A percentile compares a stretch with the other conserved stretches of the same genome.
These are phyloP conservation scores for Patella vulgata DNA, from an alignment of 1,140 invertebrate genomes.

Conservation along the genomic window DNA sequence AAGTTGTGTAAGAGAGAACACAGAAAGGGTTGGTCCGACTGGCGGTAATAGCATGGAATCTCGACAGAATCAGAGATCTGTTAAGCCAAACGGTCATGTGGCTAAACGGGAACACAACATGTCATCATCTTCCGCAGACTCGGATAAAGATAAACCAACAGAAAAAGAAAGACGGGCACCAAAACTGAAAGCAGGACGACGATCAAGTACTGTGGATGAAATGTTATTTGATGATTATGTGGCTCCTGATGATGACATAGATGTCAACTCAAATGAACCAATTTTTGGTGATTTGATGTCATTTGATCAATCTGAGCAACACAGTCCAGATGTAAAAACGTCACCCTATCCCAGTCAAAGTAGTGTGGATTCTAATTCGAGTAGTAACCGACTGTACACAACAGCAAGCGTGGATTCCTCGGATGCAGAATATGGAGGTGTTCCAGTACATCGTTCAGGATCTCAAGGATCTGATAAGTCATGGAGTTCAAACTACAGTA, in stretches of 20 bases:
- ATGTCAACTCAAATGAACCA: constrained; percentile 28
- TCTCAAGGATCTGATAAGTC: constrained; percentile 78
- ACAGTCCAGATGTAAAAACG: constrained; percentile 1
- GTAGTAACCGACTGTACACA: constrained; percentile 8
- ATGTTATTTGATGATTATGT: constrained; percentile 63
- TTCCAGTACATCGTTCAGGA: constrained; percentile 64
- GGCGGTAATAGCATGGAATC: constrained; percentile 14
- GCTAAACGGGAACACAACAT: constrained; percentile 1
- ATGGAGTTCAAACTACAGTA: constrained; percentile 78
- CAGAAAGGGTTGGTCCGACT: constrained; percentile 17
- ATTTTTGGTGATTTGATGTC: constrained; percentile 54
- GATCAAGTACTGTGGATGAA: constrained; percentile 62
- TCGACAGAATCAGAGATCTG: constrained; percentile 9
- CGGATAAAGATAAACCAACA: constrained; percentile 1
- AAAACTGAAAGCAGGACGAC: constrained; percentile 46
- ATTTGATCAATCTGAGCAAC: constrained; percentile 47
- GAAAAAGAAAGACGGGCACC: constrained; percentile 26
- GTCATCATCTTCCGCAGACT: neutral
- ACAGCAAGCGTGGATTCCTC: constrained; percentile 73
- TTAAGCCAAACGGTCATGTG: neutral
- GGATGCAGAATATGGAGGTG: constrained; percentile 65
- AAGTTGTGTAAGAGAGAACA: too few relatives aligned
- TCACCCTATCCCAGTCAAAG: constrained; percentile 18
- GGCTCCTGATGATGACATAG: constrained; percentile 34
- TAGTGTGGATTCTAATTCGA: constrained; percentile 20